Evolutionary conservation across 2,113 vertebrate species (phyloP).

Genomic region (human (Homo sapiens)): GRCh38 chr17:69531001-69531500

Average conservation of each 20-base stretch:
- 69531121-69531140: not conserved
- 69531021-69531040: not conserved
- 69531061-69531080: accelerated
- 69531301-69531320: not conserved
- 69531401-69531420: not conserved
- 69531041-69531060: not conserved
- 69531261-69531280: not conserved
- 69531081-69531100: not conserved
- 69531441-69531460: not conserved
- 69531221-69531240: not conserved
- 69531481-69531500: not conserved
- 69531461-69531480: not conserved
- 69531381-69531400: not conserved
- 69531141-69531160: not conserved
- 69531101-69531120: not conserved
- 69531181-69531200: not conserved
- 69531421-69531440: accelerated
- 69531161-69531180: not conserved
- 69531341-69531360: not conserved
- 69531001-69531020: not conserved
- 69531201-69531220: not conserved
- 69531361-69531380: not conserved
- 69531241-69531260: not conserved
- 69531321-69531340: not conserved
- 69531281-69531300: not conserved